Evolutionary conservation across 1,140 invertebrate genomes (phyloP).

Genomic region (Spodoptera litura): DNA sequence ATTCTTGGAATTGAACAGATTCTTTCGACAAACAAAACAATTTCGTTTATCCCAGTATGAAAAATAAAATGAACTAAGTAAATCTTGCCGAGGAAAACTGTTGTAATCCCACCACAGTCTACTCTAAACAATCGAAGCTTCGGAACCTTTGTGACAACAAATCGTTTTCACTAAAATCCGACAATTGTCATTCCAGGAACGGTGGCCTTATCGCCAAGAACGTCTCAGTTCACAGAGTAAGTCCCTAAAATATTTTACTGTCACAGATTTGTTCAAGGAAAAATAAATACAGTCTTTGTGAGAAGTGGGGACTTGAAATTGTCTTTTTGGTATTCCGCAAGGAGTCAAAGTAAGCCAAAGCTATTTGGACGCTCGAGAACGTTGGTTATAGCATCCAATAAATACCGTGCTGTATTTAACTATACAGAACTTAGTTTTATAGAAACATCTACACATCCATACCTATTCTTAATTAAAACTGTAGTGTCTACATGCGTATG

Average conservation of each 20-base stretch:
- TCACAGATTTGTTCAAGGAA: constrained; percentile 15
- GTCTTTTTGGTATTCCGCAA: not conserved
- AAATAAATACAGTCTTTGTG: constrained; percentile 33
- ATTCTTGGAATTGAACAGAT: too few species aligned
- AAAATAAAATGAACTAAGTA: constrained; percentile 13
- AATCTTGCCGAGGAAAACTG: not conserved
- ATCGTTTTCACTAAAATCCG: constrained; percentile 24
- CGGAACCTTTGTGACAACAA: constrained; percentile 20
- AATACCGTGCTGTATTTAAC: too few species aligned
- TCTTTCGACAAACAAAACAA: too few species aligned
- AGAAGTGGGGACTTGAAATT: constrained; percentile 11
- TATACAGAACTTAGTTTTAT: too few species aligned
- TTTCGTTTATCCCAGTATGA: not conserved
- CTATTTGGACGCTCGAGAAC: too few species aligned
- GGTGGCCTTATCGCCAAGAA: constrained; percentile 1
- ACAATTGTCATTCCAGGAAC: constrained; percentile 17
- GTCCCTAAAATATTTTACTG: constrained; percentile 32
- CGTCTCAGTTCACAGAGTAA: constrained; percentile 29
- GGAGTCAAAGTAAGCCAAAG: too few species aligned
- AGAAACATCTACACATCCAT: too few species aligned
- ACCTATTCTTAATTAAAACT: too few species aligned
- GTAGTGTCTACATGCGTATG: too few species aligned
- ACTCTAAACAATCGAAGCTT: constrained; percentile 14
- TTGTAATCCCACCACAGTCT: not conserved
- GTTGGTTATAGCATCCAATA: too few species aligned